phyloP scores from a whole-genome alignment of 2,888 invertebrate genomes.

The Griposia aprilina region DNA sequence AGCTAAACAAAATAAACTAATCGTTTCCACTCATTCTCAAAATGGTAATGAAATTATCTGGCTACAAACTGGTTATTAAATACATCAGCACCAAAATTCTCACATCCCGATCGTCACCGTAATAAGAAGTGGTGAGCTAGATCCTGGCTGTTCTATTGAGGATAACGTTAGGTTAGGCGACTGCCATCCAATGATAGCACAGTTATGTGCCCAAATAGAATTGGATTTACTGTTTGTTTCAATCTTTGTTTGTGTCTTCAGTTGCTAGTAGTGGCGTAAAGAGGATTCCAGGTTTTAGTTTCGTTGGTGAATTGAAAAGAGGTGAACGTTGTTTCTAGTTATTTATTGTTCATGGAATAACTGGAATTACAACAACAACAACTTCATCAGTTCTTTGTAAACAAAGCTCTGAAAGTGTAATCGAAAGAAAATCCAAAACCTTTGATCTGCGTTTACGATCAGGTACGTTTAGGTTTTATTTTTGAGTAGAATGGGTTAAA shows the following conservation, averaged over 20 bases:
- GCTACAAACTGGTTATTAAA: no score
- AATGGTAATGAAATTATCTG: no score
- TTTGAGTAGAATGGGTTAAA: neutral
- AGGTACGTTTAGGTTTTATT: neutral
- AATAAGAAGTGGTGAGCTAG: slow-evolving; percentile 40
- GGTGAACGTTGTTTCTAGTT: neutral
- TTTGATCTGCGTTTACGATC: neutral
- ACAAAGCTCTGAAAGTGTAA: neutral
- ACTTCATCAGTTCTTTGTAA: no score
- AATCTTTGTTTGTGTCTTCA: slow-evolving; percentile 28
- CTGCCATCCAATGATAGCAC: slow-evolving; percentile 63
- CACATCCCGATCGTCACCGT: slow-evolving; percentile 9
- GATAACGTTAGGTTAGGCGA: slow-evolving; percentile 54
- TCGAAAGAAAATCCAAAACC: no score
- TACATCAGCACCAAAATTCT: slow-evolving; percentile 10
- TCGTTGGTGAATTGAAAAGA: slow-evolving; percentile 14
- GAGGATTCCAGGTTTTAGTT: neutral
- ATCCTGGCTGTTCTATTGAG: slow-evolving; percentile 41
- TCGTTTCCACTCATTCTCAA: no score
- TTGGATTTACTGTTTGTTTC: slow-evolving; percentile 54
- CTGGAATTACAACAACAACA: neutral
- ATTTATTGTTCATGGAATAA: neutral
- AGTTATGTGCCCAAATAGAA: slow-evolving; percentile 56
- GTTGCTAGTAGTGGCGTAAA: neutral
- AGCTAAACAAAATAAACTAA: no score